A percentile compares a stretch with the other conserved stretches of the same genome.
These are phyloP conservation scores for Pelochelys cantorii DNA, from an alignment of 2,797 vertebrate species.

Conservation along the genomic window DNA sequence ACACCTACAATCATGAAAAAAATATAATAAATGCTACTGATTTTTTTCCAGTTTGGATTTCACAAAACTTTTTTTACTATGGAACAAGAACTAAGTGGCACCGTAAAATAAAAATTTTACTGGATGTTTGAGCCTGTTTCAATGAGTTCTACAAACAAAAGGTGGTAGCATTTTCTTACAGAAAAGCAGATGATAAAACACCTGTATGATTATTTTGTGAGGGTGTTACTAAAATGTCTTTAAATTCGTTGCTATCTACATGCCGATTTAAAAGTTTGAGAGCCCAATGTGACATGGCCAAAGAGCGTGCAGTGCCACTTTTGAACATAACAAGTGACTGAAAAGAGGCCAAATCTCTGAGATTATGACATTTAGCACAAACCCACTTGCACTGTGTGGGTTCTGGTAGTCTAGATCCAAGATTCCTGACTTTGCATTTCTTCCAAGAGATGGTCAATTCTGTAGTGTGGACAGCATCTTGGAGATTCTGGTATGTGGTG, in stretches of 20 bases:
- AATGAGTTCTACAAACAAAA: constrained; percentile 55
- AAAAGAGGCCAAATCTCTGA: neutral
- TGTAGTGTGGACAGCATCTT: neutral
- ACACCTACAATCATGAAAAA: constrained; percentile 78
- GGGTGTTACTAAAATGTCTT: neutral
- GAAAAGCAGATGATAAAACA: constrained; percentile 35
- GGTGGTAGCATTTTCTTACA: constrained; percentile 69
- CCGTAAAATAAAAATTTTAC: neutral
- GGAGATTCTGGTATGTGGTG: neutral
- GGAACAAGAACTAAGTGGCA: constrained; percentile 20
- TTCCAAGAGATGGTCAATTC: neutral
- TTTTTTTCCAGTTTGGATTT: neutral
- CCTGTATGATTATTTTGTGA: neutral
- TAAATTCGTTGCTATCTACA: neutral
- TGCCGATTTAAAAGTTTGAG: too few relatives aligned
- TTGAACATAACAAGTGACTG: neutral
- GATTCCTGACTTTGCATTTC: neutral
- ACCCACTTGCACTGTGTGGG: neutral
- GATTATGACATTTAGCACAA: neutral
- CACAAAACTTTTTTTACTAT: neutral
- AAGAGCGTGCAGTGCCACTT: neutral
- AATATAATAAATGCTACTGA: neutral
- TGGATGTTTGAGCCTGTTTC: neutral
- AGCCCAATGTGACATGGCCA: neutral
- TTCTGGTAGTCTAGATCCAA: neutral